Evolutionary conservation across 2,113 vertebrate species (phyloP).

Genomic region (Balaenoptera acutorostrata): DNA sequence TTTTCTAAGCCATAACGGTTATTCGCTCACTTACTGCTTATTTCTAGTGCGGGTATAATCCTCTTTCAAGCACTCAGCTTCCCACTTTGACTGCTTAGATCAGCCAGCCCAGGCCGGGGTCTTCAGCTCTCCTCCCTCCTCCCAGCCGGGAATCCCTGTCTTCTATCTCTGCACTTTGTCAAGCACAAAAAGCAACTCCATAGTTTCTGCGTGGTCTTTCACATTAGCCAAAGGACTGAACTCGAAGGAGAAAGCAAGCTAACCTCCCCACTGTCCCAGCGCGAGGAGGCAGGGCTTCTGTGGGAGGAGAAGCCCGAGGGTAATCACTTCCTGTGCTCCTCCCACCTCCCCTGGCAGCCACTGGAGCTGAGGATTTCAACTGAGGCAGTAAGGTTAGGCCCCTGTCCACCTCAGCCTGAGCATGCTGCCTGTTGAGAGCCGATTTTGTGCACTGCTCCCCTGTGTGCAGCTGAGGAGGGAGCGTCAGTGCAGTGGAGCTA

Average conservation of each 20-base stretch:
- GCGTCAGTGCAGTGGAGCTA: not conserved
- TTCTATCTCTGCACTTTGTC: constrained; percentile 61
- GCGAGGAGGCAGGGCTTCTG: constrained; percentile 65
- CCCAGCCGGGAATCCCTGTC: constrained; percentile 66
- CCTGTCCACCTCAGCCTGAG: not conserved
- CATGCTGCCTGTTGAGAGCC: not conserved
- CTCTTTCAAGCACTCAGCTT: constrained; percentile 71
- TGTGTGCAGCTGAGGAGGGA: not conserved
- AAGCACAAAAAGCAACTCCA: constrained; percentile 33
- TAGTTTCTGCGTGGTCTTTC: constrained; percentile 37
- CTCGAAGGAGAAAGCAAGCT: constrained; percentile 34
- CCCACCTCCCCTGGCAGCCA: constrained; percentile 4
- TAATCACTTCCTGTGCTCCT: constrained; percentile 50
- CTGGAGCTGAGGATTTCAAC: not conserved
- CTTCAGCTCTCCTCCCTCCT: constrained; percentile 72
- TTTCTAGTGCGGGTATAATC: constrained; percentile 69
- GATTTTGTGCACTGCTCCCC: not conserved
- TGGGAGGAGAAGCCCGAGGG: constrained; percentile 62
- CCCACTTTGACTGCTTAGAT: constrained; percentile 62
- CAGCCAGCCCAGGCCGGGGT: constrained; percentile 56
- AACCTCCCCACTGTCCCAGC: constrained; percentile 18
- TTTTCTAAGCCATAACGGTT: constrained; percentile 41
- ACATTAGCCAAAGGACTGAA: constrained; percentile 32
- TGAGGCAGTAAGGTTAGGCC: not conserved
- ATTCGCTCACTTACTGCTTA: constrained; percentile 72